Base-by-base conservation (phyloP, 2,797 vertebrate species). In the Hylomyscus alleni region DNA sequence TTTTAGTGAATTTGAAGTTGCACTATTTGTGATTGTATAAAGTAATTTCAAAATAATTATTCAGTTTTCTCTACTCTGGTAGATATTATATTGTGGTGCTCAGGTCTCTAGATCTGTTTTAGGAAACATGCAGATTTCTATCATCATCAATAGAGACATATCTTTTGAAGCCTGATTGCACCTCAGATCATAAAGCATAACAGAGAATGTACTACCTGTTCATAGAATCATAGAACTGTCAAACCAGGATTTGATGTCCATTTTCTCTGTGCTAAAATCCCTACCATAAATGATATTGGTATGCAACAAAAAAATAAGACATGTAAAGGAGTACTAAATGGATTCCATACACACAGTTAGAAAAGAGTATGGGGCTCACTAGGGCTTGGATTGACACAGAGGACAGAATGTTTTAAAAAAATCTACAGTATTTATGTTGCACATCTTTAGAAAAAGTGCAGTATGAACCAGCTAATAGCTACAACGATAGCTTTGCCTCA, bases 21-120 rank as follows among this genome's bases (percentile, higher is more conserved):
- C 47, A 76, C 2, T n/a, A 76, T 93, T 87, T 73, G 5, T 90
- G 40, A 81, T 81, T 37, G 1, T 50, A 76, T 84, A 77, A 86
- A 94, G 82, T 88, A 52, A 91, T 96, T 93, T 95, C 31, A 85
- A 93, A 86, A 73, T 17, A 93, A 81, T 75, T 72, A 84, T 90
- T 90, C 37, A 72, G 62, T 87, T 24, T 65, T 86, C 65, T 77
- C 34, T 91, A 29, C 24, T 89, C n/a, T 76, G 34, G 31, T 34
- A 88, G 34, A 93, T 80, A 22, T 93, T 96, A 87, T 87, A 10
- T 54, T 93, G 20, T 90, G 72, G 7, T 24, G 56, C 56, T 73
- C 2, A 56, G 83, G 47, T 37, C 9, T 90, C 54, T 82, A 86
- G 31, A 86, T 94, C 29, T 67, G 4, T 78, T 14, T 86, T 58